Base-by-base conservation (phyloP, 2,888 invertebrate species). In the Empis stercorea region DNA sequence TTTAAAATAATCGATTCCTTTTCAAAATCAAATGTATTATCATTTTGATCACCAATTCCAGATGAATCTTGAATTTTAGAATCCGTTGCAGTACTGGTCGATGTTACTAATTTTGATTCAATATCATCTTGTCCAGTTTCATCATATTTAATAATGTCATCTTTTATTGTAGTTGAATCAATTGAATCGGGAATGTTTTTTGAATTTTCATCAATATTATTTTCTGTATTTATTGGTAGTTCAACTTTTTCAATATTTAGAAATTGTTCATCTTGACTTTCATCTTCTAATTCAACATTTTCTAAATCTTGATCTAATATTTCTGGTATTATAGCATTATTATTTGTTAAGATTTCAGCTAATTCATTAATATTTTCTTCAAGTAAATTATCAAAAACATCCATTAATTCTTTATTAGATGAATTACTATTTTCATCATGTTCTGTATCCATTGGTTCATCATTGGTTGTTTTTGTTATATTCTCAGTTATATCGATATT, bases 241-340 rank as follows among this genome's bases (percentile, higher is more conserved):
- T 57, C 55, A 23, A 59, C 56, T 34, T 56, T 56, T 43, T 60
- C 60, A 7, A 54, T 58, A 14, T 54, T 51, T 23, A 56, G 55
- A 36, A 59, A 59, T 44, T 61, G 61, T 39, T 58, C 53, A 1
- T 59, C 59, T 4, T 55, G 54, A 2, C 46, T 47, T 6, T 55
- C 57, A 39, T 60, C 55, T 37, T 57, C 59, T 5, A 57, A 54
- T n/a, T 58, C 61, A 3, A 62, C 63, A 34, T 60, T 61, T 17
- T 63, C 64, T 1, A 70, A 61, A 13, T 65, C 62, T 23, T 66
- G 64, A 34, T 66, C 62, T n/a, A 67, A 59, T 11, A 66, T 62
- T 30, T 60, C 63, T 17, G 61, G 59, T 11, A 57, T 52, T 7
- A 58, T 56, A 10, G 51, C 55, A 46, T 55, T 55, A 32, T 57